Percentiles rank a stretch among this genome's conserved stretches.
Evolutionary conservation across 2,797 vertebrate genomes (phyloP).

Genomic region (Smutsia temminckii): DNA sequence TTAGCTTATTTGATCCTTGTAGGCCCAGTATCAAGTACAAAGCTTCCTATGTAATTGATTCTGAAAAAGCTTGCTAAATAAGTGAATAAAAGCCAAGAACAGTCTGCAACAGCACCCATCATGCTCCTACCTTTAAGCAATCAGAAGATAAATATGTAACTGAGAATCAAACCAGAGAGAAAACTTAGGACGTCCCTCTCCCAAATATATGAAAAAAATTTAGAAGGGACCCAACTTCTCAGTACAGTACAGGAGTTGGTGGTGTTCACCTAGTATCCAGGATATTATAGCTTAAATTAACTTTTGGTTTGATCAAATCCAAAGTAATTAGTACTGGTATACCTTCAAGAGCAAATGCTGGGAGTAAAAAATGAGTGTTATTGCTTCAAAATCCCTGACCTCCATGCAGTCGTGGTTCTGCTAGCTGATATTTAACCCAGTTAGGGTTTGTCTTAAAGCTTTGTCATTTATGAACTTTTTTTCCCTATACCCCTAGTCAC

Average conservation of each 20-base stretch:
- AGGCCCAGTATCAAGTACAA: not conserved
- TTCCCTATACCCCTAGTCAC: not conserved
- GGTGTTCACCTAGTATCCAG: not conserved
- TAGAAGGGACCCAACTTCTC: not conserved
- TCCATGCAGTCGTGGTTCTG: not conserved
- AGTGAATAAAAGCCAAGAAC: not conserved
- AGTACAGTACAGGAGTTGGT: not conserved
- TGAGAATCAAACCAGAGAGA: not conserved
- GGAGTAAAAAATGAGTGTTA: not conserved
- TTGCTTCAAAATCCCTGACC: not conserved
- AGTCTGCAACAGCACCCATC: not conserved
- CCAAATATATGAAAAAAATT: not conserved
- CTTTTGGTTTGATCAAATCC: not conserved
- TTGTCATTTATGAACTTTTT: not conserved
- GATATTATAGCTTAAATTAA: not conserved
- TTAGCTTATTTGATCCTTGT: not conserved
- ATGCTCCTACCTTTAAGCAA: not conserved
- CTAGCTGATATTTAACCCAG: slow-evolving; percentile 10
- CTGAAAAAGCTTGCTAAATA: slow-evolving; percentile 19
- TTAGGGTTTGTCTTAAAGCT: not conserved
- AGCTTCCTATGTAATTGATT: not conserved
- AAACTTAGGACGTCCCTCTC: not conserved
- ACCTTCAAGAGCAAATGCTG: not conserved
- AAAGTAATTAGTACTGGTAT: not conserved
- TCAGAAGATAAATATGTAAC: not conserved